These are phyloP conservation scores for Passer domesticus DNA, from an alignment of 2,113 vertebrate species.

Conservation along the genomic window DNA sequence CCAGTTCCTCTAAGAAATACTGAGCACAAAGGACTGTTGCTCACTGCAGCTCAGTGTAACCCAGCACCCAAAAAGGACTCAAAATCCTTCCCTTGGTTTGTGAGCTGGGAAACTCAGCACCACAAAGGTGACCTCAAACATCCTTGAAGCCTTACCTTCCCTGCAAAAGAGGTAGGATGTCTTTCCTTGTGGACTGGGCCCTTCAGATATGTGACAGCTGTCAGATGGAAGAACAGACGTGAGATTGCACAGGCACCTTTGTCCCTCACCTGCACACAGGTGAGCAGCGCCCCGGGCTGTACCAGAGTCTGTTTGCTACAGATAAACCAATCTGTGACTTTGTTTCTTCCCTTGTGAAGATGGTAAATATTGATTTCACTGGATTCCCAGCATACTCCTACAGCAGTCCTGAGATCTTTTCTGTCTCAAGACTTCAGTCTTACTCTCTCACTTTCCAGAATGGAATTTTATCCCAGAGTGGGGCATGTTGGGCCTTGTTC, in stretches of 20 bases:
- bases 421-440: background rate
- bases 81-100: background rate
- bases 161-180: background rate
- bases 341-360: background rate
- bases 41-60: background rate
- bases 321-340: background rate
- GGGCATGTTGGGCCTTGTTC: background rate
- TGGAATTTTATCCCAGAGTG: background rate
- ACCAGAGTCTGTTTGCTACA: background rate
- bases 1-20: background rate
- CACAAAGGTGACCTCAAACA: background rate
- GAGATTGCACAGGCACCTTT: background rate
- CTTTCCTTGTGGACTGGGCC: background rate
- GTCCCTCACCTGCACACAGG: background rate
- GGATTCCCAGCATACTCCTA: background rate
- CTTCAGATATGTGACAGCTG: background rate
- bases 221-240: background rate
- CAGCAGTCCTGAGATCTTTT: background rate
- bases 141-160: background rate
- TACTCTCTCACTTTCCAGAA: background rate
- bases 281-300: background rate
- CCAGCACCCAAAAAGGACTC: background rate
- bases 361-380: background rate
- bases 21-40: background rate
- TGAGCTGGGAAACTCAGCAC: background rate